A percentile compares a stretch with the other conserved stretches of the same genome.
Evolutionary conservation across 2,113 vertebrate genomes (phyloP).

Genomic region (Maccullochella peelii): DNA sequence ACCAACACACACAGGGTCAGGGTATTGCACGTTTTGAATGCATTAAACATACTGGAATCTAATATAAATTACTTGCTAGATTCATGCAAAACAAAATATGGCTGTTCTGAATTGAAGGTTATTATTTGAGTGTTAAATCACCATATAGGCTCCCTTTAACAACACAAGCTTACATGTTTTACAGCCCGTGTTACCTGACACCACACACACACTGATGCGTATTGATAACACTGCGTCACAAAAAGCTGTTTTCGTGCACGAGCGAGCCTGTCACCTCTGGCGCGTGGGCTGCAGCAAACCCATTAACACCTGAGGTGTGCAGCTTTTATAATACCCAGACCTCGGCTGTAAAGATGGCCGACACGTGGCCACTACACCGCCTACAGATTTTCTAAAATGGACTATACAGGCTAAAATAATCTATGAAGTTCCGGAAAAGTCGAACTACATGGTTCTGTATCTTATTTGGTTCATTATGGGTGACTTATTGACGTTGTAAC

Average conservation of each 20-base stretch:
- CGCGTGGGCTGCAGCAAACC: conserved; percentile 46
- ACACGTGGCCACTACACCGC: conserved; percentile 45
- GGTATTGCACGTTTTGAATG: background rate
- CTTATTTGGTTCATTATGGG: background rate
- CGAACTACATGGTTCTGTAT: background rate
- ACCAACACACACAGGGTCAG: background rate
- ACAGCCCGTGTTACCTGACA: background rate
- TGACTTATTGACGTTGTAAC: too few species aligned
- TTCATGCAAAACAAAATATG: background rate
- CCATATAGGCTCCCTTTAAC: too few species aligned
- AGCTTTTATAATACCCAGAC: background rate
- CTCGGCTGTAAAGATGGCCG: background rate
- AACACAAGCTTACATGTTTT: background rate
- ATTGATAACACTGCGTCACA: background rate
- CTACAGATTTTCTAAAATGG: background rate
- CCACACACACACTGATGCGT: background rate
- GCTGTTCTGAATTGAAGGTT: background rate
- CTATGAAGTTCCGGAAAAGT: rapidly evolving
- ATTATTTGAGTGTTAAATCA: background rate
- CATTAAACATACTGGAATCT: background rate
- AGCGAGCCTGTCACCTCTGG: conserved; percentile 43
- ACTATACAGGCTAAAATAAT: background rate
- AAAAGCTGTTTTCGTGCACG: conserved; percentile 20
- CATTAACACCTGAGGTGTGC: conserved; percentile 55
- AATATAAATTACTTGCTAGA: too few species aligned